Evolutionary conservation across 2,113 vertebrate genomes (phyloP), one percentile per base, ranked within the genome.

Genomic region (Lonchura striata): DNA sequence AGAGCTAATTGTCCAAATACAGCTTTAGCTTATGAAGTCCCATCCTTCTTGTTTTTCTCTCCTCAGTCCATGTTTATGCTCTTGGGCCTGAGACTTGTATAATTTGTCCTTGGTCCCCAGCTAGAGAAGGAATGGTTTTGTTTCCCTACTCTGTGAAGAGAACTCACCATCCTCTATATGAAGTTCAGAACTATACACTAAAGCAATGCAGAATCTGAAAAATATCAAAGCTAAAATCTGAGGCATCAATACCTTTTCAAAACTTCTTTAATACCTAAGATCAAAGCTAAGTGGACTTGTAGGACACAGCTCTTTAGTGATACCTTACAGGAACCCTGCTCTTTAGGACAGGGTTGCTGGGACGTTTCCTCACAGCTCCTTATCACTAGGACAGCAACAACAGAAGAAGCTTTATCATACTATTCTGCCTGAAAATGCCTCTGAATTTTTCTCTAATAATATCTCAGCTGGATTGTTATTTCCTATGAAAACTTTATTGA

Each of bases 401-500:
- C 1, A 44, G 24, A 81, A 31, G 6, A 52, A 89, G 21, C 9
- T 37, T 78, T 54, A 39, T 46, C 24, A 30, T 23, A 27, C 20
- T 82, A 41, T 68, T 80, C 86, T 76, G 35, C 72, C 66, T 92
- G 75, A 88, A 95, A 94, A 86, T 59, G 33, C 20, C 27, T 76
- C 54, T 79, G 61, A 74, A 6, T 90, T 95, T 83, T 91, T 89
- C 41, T 80, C 44, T 86, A 78, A 72, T 78, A 96, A 84, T 85
- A 76, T 86, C 86, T 49, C 90, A 88, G 60, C 59, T 87, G 70
- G 84, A 66, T 80, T 90, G 59, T 92, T 93, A 85, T 95, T 95
- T 78, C 53, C 90, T 85, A 66, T 74, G 74, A 71, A 94, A 97
- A 90, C 47, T 94, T 89, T 79, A 95, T 90, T 88, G 94, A 94